Evolutionary conservation across 2,797 vertebrate species (phyloP).

Genomic region (Lithobates pipiens): DNA sequence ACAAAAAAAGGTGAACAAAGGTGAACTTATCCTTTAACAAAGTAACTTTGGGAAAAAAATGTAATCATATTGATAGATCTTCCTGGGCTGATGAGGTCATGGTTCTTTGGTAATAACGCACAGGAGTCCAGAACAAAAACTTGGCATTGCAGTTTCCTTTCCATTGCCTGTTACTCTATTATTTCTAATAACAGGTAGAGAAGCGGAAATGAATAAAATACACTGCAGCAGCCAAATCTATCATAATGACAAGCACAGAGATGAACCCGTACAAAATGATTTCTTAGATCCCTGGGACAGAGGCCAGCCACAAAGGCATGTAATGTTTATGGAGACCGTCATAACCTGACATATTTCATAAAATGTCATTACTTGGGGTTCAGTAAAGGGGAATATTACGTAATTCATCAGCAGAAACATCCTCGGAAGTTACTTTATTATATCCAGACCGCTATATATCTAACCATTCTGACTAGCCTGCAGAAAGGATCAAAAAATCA

Average conservation of each 20-base stretch:
- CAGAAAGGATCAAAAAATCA: too few species aligned
- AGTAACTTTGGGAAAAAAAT: too few species aligned
- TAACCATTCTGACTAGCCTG: too few species aligned
- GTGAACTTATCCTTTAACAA: too few species aligned
- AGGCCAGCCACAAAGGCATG: neutral
- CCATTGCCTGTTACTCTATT: constrained; percentile 4
- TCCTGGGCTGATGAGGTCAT: neutral
- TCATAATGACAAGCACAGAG: neutral
- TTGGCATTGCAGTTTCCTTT: neutral
- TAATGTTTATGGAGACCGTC: neutral
- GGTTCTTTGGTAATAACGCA: neutral
- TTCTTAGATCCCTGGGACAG: neutral
- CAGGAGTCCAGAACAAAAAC: neutral
- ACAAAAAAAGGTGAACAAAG: too few species aligned
- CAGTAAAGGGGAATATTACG: too few species aligned
- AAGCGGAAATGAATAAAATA: constrained; percentile 20
- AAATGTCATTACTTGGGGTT: neutral
- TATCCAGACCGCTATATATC: too few species aligned
- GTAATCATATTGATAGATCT: neutral
- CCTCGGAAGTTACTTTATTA: too few species aligned
- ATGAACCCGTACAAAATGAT: neutral
- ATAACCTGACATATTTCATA: neutral
- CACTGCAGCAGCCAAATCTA: constrained; percentile 19
- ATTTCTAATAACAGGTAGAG: constrained; percentile 15
- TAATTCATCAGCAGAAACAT: too few species aligned